Evolutionary conservation across 1,140 invertebrate genomes (phyloP).

Genomic region (Calycopis cecrops): DNA sequence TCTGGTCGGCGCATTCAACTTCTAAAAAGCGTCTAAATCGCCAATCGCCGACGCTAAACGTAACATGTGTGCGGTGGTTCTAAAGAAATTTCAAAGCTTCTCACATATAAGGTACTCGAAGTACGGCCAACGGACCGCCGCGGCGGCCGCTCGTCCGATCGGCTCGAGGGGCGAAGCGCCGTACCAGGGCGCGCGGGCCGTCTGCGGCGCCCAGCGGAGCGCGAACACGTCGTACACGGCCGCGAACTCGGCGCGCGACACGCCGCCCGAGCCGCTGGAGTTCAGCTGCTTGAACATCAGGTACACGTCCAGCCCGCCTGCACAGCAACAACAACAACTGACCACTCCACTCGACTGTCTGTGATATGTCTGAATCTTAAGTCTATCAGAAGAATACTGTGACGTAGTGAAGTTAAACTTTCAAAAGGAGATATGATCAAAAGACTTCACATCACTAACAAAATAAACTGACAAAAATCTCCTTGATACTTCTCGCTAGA

Average conservation of each 20-base stretch:
- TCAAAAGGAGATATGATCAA: too few relatives aligned
- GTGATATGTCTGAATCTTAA: too few relatives aligned
- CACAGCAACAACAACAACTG: slow-evolving; percentile 16
- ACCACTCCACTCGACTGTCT: background rate
- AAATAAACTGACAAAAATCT: too few relatives aligned
- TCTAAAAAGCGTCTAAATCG: too few relatives aligned
- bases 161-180: slow-evolving; percentile 78
- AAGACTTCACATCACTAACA: too few relatives aligned
- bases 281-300: slow-evolving; percentile 90
- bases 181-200: slow-evolving; percentile 83
- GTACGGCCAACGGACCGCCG: slow-evolving; percentile 81
- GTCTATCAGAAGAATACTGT: too few relatives aligned
- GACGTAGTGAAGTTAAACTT: too few relatives aligned
- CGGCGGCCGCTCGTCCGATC: slow-evolving; percentile 77
- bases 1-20: too few relatives aligned
- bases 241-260: slow-evolving; percentile 86
- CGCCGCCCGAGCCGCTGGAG: slow-evolving; percentile 77
- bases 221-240: slow-evolving; percentile 83
- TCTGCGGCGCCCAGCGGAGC: slow-evolving; percentile 84
- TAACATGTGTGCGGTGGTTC: too few relatives aligned
- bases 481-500: too few relatives aligned
- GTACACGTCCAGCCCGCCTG: slow-evolving; percentile 85
- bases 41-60: too few relatives aligned
- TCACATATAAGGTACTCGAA: slow-evolving; percentile 85
- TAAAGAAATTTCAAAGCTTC: slow-evolving; percentile 38